Evolutionary conservation across 2,797 vertebrate species (phyloP).

Genomic region (Anguilla megastoma): DNA sequence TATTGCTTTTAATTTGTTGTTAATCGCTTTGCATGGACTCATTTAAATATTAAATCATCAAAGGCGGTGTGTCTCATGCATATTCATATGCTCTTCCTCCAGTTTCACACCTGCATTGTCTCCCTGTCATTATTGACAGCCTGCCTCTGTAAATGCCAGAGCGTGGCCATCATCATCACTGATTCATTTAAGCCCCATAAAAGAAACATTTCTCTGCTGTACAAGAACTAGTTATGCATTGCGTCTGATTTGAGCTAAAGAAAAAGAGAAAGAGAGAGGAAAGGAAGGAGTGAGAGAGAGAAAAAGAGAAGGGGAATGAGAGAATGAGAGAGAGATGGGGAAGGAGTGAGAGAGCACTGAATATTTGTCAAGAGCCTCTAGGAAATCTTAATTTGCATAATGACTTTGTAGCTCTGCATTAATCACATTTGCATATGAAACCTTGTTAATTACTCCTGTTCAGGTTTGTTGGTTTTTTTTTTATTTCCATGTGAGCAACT

Average conservation of each 20-base stretch:
- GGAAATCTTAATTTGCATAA: slow-evolving; percentile 99
- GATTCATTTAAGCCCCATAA: slow-evolving; percentile 53
- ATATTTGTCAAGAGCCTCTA: slow-evolving; percentile 99
- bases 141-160: slow-evolving; percentile 69
- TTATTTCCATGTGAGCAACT: slow-evolving; percentile 84
- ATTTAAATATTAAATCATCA: slow-evolving; percentile 99
- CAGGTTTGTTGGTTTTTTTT: slow-evolving; percentile 80
- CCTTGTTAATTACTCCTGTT: slow-evolving; percentile 99
- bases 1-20: slow-evolving; percentile 81
- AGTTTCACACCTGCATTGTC: slow-evolving; percentile 90
- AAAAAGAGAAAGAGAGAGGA: slow-evolving; percentile 37
- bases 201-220: slow-evolving; percentile 70
- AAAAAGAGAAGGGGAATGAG: slow-evolving; percentile 70
- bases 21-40: slow-evolving; percentile 99
- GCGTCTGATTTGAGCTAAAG: slow-evolving; percentile 65
- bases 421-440: slow-evolving; percentile 99
- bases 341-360: slow-evolving; percentile 91
- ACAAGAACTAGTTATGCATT: slow-evolving; percentile 87
- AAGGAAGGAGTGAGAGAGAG: slow-evolving; percentile 44
- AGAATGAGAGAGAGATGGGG: slow-evolving; percentile 79
- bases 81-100: slow-evolving; percentile 95
- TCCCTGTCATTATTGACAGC: slow-evolving; percentile 92
- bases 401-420: slow-evolving; percentile 99
- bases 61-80: slow-evolving; percentile 99
- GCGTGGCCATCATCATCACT: slow-evolving; percentile 68